Evolutionary conservation across 30 jellyfish, hydroid and myxozoan species (phyloP).

Genomic region (Hydractinia symbiolongicarpus): DNA sequence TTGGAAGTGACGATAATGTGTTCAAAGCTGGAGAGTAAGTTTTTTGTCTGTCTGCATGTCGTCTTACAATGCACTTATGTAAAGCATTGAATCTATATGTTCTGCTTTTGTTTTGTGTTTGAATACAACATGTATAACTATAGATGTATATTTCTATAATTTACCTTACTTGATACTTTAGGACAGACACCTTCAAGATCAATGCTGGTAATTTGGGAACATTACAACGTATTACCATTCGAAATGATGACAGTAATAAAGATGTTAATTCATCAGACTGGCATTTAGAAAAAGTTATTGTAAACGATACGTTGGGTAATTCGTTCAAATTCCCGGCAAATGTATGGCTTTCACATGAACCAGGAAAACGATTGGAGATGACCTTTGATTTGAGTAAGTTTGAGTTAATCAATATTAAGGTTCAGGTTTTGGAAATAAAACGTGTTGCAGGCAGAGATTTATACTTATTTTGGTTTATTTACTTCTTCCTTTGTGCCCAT

Average conservation of each 20-base stretch:
- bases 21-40: conserved; percentile 92
- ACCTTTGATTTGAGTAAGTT: conserved; percentile 34
- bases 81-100: not conserved
- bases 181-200: conserved; percentile 85
- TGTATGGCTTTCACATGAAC: conserved; percentile 89
- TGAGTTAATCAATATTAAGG: conserved; percentile 40
- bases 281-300: conserved; percentile 76
- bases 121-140: not conserved
- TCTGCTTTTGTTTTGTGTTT: not conserved
- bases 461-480: not conserved
- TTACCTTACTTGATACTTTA: conserved; percentile 4
- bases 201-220: conserved; percentile 86
- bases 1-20: conserved; percentile 47
- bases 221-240: conserved; percentile 52
- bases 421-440: not conserved
- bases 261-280: conserved; percentile 74
- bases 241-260: conserved; percentile 73
- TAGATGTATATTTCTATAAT: no score
- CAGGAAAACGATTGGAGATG: conserved; percentile 68
- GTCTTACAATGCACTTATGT: not conserved
- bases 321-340: conserved; percentile 79
- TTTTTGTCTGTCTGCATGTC: not conserved
- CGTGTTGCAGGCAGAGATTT: not conserved
- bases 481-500: not conserved
- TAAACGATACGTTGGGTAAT: conserved; percentile 65